Conservation (phyloP, 2,113 vertebrate species). For the Dromiciops gliroides region DNA sequence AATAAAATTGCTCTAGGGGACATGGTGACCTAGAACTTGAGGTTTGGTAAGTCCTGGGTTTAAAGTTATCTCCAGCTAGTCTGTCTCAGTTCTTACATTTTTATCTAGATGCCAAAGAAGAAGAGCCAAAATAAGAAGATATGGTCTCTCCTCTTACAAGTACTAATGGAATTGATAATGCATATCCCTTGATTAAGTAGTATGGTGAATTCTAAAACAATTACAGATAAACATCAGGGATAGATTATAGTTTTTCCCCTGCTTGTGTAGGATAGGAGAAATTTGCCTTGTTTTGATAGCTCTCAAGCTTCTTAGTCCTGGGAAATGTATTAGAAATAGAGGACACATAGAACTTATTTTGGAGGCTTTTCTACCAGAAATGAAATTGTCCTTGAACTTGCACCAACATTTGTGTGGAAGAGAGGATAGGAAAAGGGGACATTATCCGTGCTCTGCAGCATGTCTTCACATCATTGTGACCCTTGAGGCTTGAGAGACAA, state of each 20-base stretch:
- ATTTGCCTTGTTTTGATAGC: neutral
- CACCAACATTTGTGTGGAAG: neutral
- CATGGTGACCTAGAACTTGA: neutral
- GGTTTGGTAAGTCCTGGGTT: neutral
- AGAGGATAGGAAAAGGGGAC: neutral
- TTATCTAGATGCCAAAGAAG: neutral
- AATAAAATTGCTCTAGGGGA: too few relatives aligned
- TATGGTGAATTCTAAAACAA: neutral
- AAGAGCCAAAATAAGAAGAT: neutral
- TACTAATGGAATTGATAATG: neutral
- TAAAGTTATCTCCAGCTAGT: neutral
- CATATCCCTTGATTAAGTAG: neutral
- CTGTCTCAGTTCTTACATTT: neutral
- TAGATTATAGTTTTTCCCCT: neutral
- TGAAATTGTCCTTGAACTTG: neutral
- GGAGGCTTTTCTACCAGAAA: neutral
- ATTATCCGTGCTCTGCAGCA: neutral
- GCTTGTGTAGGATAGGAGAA: neutral
- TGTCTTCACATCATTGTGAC: neutral
- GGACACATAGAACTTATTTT: neutral
- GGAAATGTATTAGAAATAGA: neutral
- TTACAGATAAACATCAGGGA: neutral
- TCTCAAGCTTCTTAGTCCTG: neutral
- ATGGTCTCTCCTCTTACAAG: neutral
- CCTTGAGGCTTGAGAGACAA: neutral